Percentiles rank a stretch among this genome's conserved stretches.
These are phyloP conservation scores for Coremacera marginata DNA, from an alignment of 2,888 invertebrate species.

Conservation along the genomic window DNA sequence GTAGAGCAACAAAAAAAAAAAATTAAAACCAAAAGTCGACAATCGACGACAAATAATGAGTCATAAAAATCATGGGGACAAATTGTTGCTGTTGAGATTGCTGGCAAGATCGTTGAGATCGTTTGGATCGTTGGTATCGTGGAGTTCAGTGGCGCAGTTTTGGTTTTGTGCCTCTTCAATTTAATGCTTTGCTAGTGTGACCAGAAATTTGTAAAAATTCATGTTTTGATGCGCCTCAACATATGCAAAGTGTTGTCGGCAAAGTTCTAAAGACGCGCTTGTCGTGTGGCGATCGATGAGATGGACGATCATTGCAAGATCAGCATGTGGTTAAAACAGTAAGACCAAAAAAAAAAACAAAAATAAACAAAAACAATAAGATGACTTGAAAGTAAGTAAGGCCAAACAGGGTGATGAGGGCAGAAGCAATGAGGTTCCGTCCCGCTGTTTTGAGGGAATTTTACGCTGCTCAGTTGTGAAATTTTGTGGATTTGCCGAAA, in stretches of 20 bases:
- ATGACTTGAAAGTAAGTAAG: not conserved
- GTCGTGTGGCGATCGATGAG: conserved; percentile 22
- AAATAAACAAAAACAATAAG: not conserved
- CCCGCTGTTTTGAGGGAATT: conserved; percentile 13
- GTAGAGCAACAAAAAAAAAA: not conserved
- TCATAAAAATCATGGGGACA: conserved; percentile 48
- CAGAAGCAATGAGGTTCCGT: not conserved
- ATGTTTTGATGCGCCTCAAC: conserved; percentile 32
- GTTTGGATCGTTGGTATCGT: not conserved
- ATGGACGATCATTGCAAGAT: not conserved
- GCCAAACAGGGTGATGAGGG: not conserved
- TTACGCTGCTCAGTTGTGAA: not conserved
- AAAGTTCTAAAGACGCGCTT: conserved; percentile 35
- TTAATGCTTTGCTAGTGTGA: conserved; percentile 17
- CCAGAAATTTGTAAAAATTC: conserved; percentile 30
- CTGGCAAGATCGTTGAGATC: not conserved
- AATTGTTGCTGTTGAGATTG: conserved; percentile 39
- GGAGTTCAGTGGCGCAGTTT: not conserved
- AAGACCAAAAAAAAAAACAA: not conserved
- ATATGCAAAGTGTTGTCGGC: conserved; percentile 39
- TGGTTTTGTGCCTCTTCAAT: not conserved
- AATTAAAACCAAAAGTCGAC: conserved; percentile 33
- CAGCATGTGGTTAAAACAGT: not conserved
- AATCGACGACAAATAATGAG: conserved; percentile 52
- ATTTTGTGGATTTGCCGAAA: not conserved